Evolutionary conservation across 1,140 invertebrate genomes (phyloP), one percentile per base, ranked within the genome.

Genomic region (Brachionus sp.): DNA sequence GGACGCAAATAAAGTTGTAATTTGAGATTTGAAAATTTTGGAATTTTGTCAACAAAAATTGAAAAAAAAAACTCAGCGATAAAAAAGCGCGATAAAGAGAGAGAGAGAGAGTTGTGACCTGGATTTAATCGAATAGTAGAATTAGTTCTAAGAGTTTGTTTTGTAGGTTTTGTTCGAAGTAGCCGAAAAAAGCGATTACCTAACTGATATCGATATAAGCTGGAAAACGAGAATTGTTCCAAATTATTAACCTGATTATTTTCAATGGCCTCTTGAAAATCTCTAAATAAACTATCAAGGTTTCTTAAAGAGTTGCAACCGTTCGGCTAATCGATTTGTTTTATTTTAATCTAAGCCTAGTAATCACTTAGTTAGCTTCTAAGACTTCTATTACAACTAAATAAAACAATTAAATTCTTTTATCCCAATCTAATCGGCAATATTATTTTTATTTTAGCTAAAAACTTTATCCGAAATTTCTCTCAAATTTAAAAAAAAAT

Each of bases 1-100:
- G 66, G 66, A 70, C 66, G 37, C 66, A 70, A 70, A 70, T 70
- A 70, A 66, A 66, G 35, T 70, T 70, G 66, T 70, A 70, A 70
- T 70, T 70, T 70, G 66, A 70, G 66, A 70, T 37, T 57, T 19
- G 19, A 57, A 57, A 57, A 19, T 57, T 37, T 70, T 70, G 35
- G 66, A 37, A 70, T 70, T 70, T 70, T 70, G 66, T 70, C 66
- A 70, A 70, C 29, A 70, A 39, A 70, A 70, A 70, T 39, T 19
- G 35, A 70, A 70, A 37, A 70, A 70, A 37, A 70, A 39, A 70
- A 39, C n/a, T 37, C 35, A 70, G 37, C 64, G 33, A 66, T 37
- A 66, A 66, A 33, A 66, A 23, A 66, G 50, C 50, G 50, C 50
- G 33, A 66, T 66, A 33, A 66, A 33, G 9, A 66, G 62, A 66